Evolutionary conservation across 2,113 vertebrate genomes (phyloP).

Genomic region (Nematolebias whitei): DNA sequence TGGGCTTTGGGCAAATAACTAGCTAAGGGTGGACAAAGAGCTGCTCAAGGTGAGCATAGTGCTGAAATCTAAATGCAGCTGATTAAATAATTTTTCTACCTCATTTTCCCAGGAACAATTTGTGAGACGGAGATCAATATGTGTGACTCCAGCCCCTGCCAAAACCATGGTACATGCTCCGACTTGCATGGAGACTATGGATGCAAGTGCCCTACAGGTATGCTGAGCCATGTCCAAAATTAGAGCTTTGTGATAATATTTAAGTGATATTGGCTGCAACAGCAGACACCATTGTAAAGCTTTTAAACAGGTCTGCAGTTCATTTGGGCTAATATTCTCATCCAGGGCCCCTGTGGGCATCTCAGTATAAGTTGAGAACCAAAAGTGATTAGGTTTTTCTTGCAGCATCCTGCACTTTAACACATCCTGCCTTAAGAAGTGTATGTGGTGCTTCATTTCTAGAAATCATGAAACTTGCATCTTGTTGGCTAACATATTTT

Average conservation of each 20-base stretch:
- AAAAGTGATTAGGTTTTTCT: conserved; percentile 41
- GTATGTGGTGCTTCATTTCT: conserved; percentile 18
- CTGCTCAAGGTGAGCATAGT: neutral
- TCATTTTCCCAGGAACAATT: conserved; percentile 69
- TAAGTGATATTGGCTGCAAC: conserved; percentile 19
- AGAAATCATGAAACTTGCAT: conserved; percentile 5
- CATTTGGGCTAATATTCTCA: conserved; percentile 6
- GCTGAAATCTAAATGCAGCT: conserved; percentile 9
- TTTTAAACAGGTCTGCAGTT: conserved; percentile 17
- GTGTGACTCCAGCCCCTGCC: conserved; percentile 79
- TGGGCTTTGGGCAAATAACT: neutral
- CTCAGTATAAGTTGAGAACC: conserved; percentile 22
- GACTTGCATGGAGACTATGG: conserved; percentile 72
- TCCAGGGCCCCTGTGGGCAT: conserved; percentile 21
- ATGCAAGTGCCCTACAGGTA: conserved; percentile 84
- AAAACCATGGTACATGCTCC: conserved; percentile 80
- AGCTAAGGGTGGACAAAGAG: neutral
- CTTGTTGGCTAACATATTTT: neutral
- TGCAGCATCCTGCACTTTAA: conserved; percentile 6
- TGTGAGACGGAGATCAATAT: conserved; percentile 78
- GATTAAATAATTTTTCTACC: neutral
- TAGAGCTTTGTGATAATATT: conserved; percentile 17
- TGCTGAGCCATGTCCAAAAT: conserved; percentile 20
- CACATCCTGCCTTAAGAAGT: conserved; percentile 20
- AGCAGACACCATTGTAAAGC: conserved; percentile 2